A percentile compares a stretch with the other conserved stretches of the same genome.
These are phyloP conservation scores for Aleiodes leptofemur DNA, from an alignment of 2,888 invertebrate genomes.

Conservation along the genomic window DNA sequence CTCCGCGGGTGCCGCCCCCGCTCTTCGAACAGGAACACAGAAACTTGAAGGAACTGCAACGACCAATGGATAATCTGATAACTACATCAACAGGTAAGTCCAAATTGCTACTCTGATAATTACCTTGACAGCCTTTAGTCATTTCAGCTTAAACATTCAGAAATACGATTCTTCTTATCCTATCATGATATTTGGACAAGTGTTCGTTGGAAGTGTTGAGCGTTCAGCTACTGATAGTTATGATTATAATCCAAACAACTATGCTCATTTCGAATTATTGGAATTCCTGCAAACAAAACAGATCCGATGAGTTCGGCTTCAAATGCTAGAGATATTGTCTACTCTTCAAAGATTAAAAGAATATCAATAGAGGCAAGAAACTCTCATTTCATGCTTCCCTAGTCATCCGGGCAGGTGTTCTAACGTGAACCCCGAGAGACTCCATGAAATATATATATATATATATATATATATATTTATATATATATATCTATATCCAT, in stretches of 20 bases:
- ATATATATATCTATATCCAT: background rate
- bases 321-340: background rate
- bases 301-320: background rate
- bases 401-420: constrained; percentile 51
- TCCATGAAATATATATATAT: constrained; percentile 25
- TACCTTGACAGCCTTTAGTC: no score
- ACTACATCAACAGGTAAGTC: constrained; percentile 6
- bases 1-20: constrained; percentile 76
- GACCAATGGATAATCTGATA: constrained; percentile 48
- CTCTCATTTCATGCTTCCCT: constrained; percentile 52
- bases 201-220: constrained; percentile 1
- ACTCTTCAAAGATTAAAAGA: background rate
- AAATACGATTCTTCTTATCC: no score
- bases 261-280: no score
- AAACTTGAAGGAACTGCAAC: constrained; percentile 62
- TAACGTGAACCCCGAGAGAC: constrained; percentile 51
- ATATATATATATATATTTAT: no score
- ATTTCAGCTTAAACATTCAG: no score
- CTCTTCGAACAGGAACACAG: constrained; percentile 74
- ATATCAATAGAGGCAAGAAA: constrained; percentile 16
- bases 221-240: no score
- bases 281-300: no score
- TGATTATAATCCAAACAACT: no score
- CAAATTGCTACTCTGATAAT: no score
- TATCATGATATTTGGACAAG: no score